These are phyloP conservation scores for Embiotoca jacksoni DNA, from an alignment of 2,113 vertebrate genomes.

Conservation along the genomic window DNA sequence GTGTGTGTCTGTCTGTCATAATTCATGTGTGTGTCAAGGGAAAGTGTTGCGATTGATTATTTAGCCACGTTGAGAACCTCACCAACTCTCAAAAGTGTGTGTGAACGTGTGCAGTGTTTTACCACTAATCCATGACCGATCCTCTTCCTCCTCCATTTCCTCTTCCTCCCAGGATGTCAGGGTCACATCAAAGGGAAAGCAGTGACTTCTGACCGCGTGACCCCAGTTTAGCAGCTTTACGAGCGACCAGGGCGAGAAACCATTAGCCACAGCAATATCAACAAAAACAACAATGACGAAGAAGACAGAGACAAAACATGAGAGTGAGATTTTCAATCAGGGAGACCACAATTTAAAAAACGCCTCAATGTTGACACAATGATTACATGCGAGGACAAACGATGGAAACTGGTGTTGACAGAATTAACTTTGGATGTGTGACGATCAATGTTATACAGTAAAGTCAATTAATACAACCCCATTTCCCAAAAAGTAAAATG, in stretches of 20 bases:
- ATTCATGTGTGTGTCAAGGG: slow-evolving; percentile 24
- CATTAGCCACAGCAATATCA: slow-evolving; percentile 73
- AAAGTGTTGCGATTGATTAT: slow-evolving; percentile 45
- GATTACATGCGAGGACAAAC: neutral
- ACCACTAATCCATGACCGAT: slow-evolving; percentile 79
- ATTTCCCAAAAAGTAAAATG: too few relatives aligned
- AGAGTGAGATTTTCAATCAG: neutral
- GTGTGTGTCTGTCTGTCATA: neutral
- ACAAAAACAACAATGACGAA: slow-evolving; percentile 25
- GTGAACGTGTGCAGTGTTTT: slow-evolving; percentile 39
- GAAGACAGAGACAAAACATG: neutral
- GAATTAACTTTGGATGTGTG: neutral
- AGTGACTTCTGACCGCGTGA: slow-evolving; percentile 66
- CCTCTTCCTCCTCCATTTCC: slow-evolving; percentile 79
- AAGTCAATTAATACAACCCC: neutral
- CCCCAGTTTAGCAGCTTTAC: slow-evolving; percentile 71
- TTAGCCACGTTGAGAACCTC: slow-evolving; percentile 13
- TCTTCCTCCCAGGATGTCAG: slow-evolving; percentile 81
- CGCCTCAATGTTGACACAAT: neutral
- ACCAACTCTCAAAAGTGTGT: neutral
- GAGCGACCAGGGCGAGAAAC: slow-evolving; percentile 68
- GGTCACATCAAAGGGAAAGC: slow-evolving; percentile 79
- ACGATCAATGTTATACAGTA: neutral
- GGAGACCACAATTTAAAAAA: neutral
- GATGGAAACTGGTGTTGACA: neutral